Base-by-base conservation (phyloP, 2,797 vertebrate genomes). In the Mormyrus proboscirostris region DNA sequence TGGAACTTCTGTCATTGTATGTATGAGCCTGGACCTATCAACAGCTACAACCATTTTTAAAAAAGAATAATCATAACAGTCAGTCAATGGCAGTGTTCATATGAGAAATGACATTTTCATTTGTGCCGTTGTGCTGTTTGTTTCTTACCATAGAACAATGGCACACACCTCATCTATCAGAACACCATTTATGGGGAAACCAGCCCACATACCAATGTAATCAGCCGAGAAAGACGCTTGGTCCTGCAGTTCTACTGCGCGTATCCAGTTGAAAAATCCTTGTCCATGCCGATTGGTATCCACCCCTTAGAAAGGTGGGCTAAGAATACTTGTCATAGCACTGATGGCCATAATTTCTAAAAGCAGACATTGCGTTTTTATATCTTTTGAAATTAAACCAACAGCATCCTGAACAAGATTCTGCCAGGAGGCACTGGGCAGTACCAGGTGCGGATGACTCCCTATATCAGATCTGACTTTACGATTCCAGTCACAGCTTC, bases 141-240 rank as follows among this genome's bases (percentile, higher is more conserved):
- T 22, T 25, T 44, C 47, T 44, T n/a, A 0, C 84, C 90, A 10
- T 62, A 96, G 96, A 94, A 93, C 91, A 96, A 96, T 0, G 87
- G 90, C 14, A 95, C 94, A 2, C 95, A 96, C 90, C 94, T 95
- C 89, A 93, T 94, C 12, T 96, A 96, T 87, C 93, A 95, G 91
- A 96, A 96, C 83, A 4, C 0, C 6, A 91, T 96, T 79, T 91
- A 91, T 14, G 94, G 92, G 0, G 88, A 93, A 0, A 85, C 91
- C 65, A 91, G 91, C 57, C 49, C 90, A 19, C 88, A 92, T 5
- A 82, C 65, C 0, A 73, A 89, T 3, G 2, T 93, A 0, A 91
- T 95, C 84, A 94, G 93, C 22, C 93, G 94, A 2, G 2, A 92
- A 33, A 93, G 10, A 16, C 91, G 57, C 50, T 86, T 96, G 2